These are phyloP conservation scores for Loripinus fragilis DNA, from an alignment of 2,888 invertebrate genomes.

Conservation along the genomic window DNA sequence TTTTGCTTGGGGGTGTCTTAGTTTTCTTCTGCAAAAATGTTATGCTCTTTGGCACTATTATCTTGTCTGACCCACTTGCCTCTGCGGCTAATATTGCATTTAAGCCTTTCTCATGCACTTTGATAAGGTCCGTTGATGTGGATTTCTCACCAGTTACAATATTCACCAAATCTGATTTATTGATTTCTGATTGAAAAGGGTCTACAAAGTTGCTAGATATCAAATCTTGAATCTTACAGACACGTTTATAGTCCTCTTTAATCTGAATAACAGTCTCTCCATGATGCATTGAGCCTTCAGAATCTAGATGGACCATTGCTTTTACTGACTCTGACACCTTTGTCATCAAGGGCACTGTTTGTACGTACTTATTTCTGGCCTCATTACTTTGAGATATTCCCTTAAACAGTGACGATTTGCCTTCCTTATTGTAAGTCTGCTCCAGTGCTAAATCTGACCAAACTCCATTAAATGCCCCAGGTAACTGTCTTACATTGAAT, in stretches of 20 bases:
- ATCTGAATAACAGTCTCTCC: not conserved
- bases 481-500: not conserved
- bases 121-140: not conserved
- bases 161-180: not conserved
- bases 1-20: not conserved
- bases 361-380: not conserved
- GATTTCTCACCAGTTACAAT: not conserved
- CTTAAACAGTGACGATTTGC: not conserved
- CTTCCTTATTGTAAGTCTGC: slow-evolving; percentile 5
- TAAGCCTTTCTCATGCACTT: not conserved
- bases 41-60: not conserved
- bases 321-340: not conserved
- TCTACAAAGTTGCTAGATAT: not conserved
- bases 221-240: not conserved
- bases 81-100: not conserved
- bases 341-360: not conserved
- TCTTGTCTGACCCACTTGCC: not conserved
- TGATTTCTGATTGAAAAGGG: not conserved
- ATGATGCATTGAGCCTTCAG: not conserved
- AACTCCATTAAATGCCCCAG: not conserved
- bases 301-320: not conserved
- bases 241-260: not conserved
- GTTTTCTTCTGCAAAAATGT: not conserved
- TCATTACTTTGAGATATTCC: not conserved
- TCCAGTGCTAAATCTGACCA: slow-evolving; percentile 5